Conservation (phyloP, 2,113 vertebrate genomes). For the Noturus placidus region DNA sequence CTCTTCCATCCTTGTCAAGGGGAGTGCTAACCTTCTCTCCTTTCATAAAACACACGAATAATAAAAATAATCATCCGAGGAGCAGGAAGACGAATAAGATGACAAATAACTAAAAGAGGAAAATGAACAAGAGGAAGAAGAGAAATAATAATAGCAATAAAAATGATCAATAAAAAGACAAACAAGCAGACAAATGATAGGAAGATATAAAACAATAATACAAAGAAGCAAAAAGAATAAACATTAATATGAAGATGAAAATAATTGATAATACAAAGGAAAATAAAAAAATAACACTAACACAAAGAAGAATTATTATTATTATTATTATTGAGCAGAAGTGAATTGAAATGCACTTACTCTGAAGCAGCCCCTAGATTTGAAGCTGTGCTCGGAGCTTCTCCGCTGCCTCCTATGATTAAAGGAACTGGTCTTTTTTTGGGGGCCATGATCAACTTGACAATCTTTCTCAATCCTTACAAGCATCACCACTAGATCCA, state of each 20-base stretch:
- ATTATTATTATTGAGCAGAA: neutral
- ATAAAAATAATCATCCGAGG: no score
- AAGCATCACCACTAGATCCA: neutral
- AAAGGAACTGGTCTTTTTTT: constrained; percentile 81
- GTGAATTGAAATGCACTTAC: constrained; percentile 65
- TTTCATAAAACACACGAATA: no score
- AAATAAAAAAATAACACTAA: neutral
- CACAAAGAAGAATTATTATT: no score
- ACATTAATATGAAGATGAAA: neutral
- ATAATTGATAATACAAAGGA: neutral
- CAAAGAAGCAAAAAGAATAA: neutral
- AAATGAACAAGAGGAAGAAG: neutral
- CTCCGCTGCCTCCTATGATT: constrained; percentile 74
- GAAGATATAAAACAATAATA: neutral
- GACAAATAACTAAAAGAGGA: no score
- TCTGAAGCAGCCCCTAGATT: constrained; percentile 75
- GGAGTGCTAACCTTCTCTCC: no score
- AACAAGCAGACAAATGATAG: neutral
- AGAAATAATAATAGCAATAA: neutral
- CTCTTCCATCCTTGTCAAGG: no score
- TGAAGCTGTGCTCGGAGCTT: constrained; percentile 69
- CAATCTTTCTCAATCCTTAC: neutral
- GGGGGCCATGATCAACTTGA: constrained; percentile 71
- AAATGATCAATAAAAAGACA: neutral
- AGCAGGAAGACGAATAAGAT: neutral